Evolutionary conservation across 2,797 vertebrate genomes (phyloP).

Genomic region (Xerus rutilus): DNA sequence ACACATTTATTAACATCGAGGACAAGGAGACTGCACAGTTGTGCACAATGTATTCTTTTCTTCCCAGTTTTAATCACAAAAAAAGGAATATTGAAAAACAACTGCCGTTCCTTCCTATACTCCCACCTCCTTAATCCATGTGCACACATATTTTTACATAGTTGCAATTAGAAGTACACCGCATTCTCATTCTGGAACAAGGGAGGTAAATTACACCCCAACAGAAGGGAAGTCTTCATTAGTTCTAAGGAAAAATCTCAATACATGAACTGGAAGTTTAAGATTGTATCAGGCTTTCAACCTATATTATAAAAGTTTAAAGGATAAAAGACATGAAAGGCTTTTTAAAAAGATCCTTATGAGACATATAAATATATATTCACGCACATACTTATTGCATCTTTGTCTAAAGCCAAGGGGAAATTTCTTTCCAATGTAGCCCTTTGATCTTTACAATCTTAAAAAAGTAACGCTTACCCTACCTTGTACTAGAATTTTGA

Average conservation of each 20-base stretch:
- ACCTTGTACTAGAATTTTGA: neutral
- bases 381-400: neutral
- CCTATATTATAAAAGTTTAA: slow-evolving; percentile 73
- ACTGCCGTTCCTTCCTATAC: neutral
- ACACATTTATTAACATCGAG: slow-evolving; percentile 18
- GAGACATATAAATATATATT: neutral
- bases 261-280: neutral
- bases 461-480: neutral
- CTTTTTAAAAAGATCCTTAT: slow-evolving; percentile 30
- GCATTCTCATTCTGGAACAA: slow-evolving; percentile 25
- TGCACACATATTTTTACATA: neutral
- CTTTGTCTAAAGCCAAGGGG: slow-evolving; percentile 34
- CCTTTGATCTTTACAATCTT: slow-evolving; percentile 59
- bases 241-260: slow-evolving; percentile 29
- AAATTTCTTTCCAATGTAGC: neutral
- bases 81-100: neutral
- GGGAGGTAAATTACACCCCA: slow-evolving; percentile 40
- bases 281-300: slow-evolving; percentile 67
- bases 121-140: neutral
- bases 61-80: neutral
- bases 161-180: neutral
- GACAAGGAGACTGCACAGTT: neutral
- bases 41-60: slow-evolving; percentile 9
- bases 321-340: slow-evolving; percentile 67
- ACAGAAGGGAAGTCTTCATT: slow-evolving; percentile 33